Base-by-base conservation (phyloP, 1,140 invertebrate species). In the Pemphigus obesinymphae region DNA sequence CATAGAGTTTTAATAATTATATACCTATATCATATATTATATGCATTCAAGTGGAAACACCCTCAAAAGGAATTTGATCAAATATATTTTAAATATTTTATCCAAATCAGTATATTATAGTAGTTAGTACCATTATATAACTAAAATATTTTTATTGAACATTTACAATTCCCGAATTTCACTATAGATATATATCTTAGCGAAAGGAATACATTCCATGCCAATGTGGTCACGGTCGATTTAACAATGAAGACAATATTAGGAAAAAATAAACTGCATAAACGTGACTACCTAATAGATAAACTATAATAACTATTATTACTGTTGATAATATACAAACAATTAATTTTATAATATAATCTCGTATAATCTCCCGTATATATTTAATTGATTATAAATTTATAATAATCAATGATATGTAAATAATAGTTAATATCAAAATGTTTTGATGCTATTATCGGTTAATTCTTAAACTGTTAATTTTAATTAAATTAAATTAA, bases 231-330 rank as follows among this genome's bases (percentile, higher is more conserved):
- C 29, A 55, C 17, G 23, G n/a, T 75, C 72, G 45, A 75, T 75
- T 70, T 45, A 75, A 75, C 29, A 75, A 70, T 15, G 13, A 70
- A 45, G 7, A 50, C 43, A 78, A 7, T 78, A 78, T 26, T 55
- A 40, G 0, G 11, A 55, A 78, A 76, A 48, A 50, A 53, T 11
- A 31, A 68, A 10, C 26, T 1, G n/a, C 34, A 11, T 40, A 58
- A 58, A 78, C 73, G 50, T 78, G 20, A 40, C 73, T n/a, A n/a
- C n/a, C n/a, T 40, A 78, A 55, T 58, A 58, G 6, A 75, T 53
- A 37, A 58, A 55, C 23, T 31, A 31, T 73, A 58, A 78, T 58
- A 78, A 76, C 31, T 37, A 76, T 40, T 76, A 58, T 58, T 58
- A 40, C 10, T 58, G 5, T 50, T 15, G 17, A 50, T 70, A 70